Evolutionary conservation across 2,888 invertebrate genomes (phyloP).

Genomic region (Cyrtodaria siliqua): DNA sequence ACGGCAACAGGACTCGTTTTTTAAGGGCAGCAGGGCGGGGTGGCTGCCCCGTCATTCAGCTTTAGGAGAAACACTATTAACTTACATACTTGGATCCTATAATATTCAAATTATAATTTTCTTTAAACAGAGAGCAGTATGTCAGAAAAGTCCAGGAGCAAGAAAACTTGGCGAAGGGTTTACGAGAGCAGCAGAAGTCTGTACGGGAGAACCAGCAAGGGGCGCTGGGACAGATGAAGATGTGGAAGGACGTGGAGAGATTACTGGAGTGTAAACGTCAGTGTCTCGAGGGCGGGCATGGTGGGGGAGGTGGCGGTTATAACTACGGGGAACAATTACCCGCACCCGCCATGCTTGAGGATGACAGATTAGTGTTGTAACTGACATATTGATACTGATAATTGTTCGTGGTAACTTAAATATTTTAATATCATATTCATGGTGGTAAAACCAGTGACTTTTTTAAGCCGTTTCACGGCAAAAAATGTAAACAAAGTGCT

Average conservation of each 20-base stretch:
- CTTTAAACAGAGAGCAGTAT: constrained; percentile 89
- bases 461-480: too few species aligned
- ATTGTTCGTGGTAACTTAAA: too few species aligned
- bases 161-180: constrained; percentile 87
- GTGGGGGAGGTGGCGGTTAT: constrained; percentile 52
- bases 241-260: constrained; percentile 88
- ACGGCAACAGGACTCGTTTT: too few species aligned
- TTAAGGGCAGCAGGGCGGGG: too few species aligned
- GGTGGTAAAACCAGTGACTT: too few species aligned
- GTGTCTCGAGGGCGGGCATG: constrained; percentile 71
- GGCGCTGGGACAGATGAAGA: constrained; percentile 87
- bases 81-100: too few species aligned
- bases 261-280: constrained; percentile 85
- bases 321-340: constrained; percentile 72
- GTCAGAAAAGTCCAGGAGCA: constrained; percentile 89
- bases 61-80: too few species aligned
- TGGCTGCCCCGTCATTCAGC: too few species aligned
- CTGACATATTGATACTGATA: too few species aligned
- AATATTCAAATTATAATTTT: too few species aligned
- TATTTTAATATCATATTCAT: too few species aligned
- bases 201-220: constrained; percentile 87
- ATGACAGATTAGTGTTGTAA: constrained; percentile 79
- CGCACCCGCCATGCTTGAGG: constrained; percentile 77
- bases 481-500: too few species aligned
- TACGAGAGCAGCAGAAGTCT: constrained; percentile 86